A percentile compares a stretch with the other conserved stretches of the same genome.
Conservation (phyloP, 2,888 invertebrate species). For the Tortrix viridana region DNA sequence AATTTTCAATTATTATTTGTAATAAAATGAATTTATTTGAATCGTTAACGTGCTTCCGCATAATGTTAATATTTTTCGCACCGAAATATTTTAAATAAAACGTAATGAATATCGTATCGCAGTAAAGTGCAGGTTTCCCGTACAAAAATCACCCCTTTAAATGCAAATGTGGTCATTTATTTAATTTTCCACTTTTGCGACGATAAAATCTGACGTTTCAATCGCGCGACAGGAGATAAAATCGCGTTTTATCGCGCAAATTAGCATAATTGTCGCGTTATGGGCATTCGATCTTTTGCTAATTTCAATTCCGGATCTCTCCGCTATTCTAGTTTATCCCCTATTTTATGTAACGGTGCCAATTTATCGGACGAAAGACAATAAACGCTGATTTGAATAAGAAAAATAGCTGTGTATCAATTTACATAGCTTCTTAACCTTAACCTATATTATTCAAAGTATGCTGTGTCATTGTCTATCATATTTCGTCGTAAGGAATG, state of each 20-base stretch:
- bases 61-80: too few species aligned
- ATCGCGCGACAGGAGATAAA: conserved; percentile 63
- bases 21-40: too few species aligned
- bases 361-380: conserved; percentile 6
- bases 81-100: too few species aligned
- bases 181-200: conserved; percentile 66
- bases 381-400: too few species aligned
- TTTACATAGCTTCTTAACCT: too few species aligned
- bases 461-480: too few species aligned
- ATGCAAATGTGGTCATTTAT: conserved; percentile 71
- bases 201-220: conserved; percentile 67
- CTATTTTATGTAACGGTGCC: conserved; percentile 14
- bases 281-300: conserved; percentile 48
- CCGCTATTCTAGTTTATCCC: conserved; percentile 18
- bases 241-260: conserved; percentile 63
- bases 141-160: conserved; percentile 52
- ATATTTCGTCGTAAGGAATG: too few species aligned
- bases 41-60: too few species aligned
- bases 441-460: too few species aligned
- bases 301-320: conserved; percentile 39
- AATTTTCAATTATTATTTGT: too few species aligned
- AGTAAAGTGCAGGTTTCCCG: conserved; percentile 19
- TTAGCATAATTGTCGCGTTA: conserved; percentile 69
- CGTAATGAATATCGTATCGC: conserved; percentile 8
- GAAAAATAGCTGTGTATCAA: too few species aligned